Evolutionary conservation across 1,140 invertebrate species (phyloP), one percentile per base, ranked within the genome.

Genomic region (Nomia melanderi): DNA sequence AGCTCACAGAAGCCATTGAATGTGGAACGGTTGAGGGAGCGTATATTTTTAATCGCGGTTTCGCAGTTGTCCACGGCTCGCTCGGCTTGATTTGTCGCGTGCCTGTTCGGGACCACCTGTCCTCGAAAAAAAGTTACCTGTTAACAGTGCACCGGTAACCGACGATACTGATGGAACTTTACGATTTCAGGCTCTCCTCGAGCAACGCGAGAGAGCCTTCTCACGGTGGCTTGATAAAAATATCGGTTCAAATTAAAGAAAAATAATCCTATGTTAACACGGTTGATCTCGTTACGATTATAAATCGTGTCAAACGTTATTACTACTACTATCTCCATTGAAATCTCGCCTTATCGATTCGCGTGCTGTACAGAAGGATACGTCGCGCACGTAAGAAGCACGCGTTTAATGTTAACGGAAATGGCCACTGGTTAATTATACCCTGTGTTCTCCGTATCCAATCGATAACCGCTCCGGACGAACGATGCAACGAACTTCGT

Each of bases 61-160:
- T 54, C 47, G 41, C 41, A 76, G 33, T 73, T 63, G 78, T 66
- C 70, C 82, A 74, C 54, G 67, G 53, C 54, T 64, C 44, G 85
- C 83, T 73, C 75, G 80, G 80, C 84, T 89, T 86, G 89, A 91
- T 90, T 91, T 90, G 90, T 91, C 90, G 87, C 89, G 90, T 91
- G 90, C 87, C 88, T 71, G 83, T 56, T 56, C 70, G 36, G 50
- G 73, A 76, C 80, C 88, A 90, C 88, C 88, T 90, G 88, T 86
- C 85, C 81, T 67, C 78, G 80, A 82, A 88, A 90, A 50, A 90
- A 90, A 88, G 80, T 88, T 85, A 84, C 83, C 83, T 84, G 83
- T 85, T 84, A 86, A 73, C 79, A 86, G 81, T 79, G 82, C 82
- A 81, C 82, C 82, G 79, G 84, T 86, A 88, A 89, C 86, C 81